Evolutionary conservation across 1,140 invertebrate genomes (phyloP).

Genomic region (Scaptomyza graminum): DNA sequence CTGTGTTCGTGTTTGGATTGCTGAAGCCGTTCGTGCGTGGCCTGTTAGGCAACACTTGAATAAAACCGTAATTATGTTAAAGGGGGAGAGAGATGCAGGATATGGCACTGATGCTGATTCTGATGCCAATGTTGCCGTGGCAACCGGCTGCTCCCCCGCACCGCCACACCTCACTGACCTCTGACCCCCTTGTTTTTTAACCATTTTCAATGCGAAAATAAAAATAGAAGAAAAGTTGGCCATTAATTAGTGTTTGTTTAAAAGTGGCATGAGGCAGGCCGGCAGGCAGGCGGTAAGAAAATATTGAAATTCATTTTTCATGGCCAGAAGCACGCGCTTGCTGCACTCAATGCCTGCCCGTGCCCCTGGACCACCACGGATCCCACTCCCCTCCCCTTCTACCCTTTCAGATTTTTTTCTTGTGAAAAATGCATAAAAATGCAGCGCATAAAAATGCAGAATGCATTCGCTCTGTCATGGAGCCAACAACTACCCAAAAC

Average conservation of each 20-base stretch:
- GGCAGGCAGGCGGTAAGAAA: constrained; percentile 39
- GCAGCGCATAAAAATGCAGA: constrained; percentile 54
- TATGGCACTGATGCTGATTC: constrained; percentile 1
- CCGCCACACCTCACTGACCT: constrained; percentile 4
- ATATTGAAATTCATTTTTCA: constrained; percentile 78
- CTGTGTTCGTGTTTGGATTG: constrained; percentile 1
- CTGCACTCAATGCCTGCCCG: constrained; percentile 11
- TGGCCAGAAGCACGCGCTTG: constrained; percentile 23
- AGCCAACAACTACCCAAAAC: constrained; percentile 36
- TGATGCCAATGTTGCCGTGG: constrained; percentile 28
- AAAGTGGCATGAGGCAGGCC: constrained; percentile 43
- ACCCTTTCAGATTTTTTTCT: constrained; percentile 32
- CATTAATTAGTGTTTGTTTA: constrained; percentile 74
- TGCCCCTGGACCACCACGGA: not conserved
- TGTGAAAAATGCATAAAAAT: constrained; percentile 69
- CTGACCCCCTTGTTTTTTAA: constrained; percentile 10
- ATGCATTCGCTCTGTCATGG: constrained; percentile 4
- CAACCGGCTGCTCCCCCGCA: constrained; percentile 18
- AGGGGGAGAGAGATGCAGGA: not conserved
- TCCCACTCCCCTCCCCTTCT: not conserved
- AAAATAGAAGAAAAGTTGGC: constrained; percentile 25
- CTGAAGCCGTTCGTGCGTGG: constrained; percentile 7
- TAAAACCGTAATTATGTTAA: constrained; percentile 53
- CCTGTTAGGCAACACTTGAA: constrained; percentile 28
- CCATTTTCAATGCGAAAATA: not conserved